phyloP scores from a whole-genome alignment of 2,888 invertebrate species.

The Andrena haemorrhoa region DNA sequence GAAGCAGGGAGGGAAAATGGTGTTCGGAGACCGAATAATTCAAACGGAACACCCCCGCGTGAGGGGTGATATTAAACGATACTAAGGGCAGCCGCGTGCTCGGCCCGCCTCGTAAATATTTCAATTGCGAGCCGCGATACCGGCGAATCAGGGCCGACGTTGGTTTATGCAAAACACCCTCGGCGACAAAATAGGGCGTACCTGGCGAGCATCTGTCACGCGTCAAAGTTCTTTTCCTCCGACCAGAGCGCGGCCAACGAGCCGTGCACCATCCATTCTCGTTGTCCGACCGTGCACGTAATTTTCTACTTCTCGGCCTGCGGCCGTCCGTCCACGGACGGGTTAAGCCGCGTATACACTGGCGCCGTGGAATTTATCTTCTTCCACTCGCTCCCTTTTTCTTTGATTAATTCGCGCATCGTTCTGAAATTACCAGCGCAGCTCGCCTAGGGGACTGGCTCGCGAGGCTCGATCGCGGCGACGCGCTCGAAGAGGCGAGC shows the following conservation, averaged over 20 bases:
- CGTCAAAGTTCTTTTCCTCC: conserved; percentile 48
- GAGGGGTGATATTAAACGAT: conserved; percentile 42
- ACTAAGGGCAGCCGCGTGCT: conserved; percentile 3
- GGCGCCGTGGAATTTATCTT: no score
- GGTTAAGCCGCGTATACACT: conserved; percentile 14
- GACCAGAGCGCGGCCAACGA: neutral
- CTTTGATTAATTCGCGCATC: no score
- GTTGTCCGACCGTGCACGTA: conserved; percentile 59
- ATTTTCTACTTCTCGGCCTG: conserved; percentile 47
- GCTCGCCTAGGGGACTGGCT: neutral
- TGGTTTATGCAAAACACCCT: conserved; percentile 51
- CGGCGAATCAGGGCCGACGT: conserved; percentile 24
- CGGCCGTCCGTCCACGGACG: neutral
- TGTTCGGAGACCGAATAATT: conserved; percentile 21
- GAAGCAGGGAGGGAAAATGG: neutral
- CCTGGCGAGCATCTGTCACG: conserved; percentile 46
- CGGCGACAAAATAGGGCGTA: conserved; percentile 44
- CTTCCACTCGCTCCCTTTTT: no score
- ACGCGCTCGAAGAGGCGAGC: neutral
- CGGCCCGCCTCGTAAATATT: conserved; percentile 46
- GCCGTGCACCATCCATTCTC: conserved; percentile 59
- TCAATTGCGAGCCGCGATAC: conserved; percentile 28
- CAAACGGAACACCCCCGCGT: neutral
- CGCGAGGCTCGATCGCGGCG: neutral
- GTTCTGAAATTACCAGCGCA: neutral